Evolutionary conservation across 2,888 invertebrate species (phyloP), one percentile per base, ranked within the genome.

Genomic region (Linhomoeus sp.): DNA sequence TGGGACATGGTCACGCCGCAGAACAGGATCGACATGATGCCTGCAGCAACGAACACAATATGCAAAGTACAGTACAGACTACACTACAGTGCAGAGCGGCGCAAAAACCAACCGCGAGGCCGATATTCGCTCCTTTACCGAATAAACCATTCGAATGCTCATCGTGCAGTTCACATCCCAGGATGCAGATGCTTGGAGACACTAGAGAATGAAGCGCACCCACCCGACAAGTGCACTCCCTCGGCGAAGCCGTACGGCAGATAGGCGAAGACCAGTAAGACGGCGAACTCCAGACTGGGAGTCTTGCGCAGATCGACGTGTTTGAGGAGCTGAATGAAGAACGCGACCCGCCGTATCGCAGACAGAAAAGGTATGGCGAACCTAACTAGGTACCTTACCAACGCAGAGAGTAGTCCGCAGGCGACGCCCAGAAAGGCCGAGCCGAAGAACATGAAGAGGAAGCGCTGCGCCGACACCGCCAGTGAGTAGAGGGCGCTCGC

Each of bases 1-100:
- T 97, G 97, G 0, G 92, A 92, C 97, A 97, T 97, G 1, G 92
- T 90, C 62, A 97, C 87, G 9, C 94, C 97, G 71, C 90, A 90
- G 67, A 94, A 92, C 56, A 97, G 70, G 61, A 97, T 97, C 9
- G 97, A 92, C 94, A 97, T 97, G 50, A 97, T 97, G 51, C 94
- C 86, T 78, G 72, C 1, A 64, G 56, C 23, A 15, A 22, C n/a
- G 23, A 43, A 41, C 5, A 48, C 22, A 50, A n/a, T 41, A n/a
- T n/a, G n/a, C n/a, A n/a, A n/a, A n/a, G n/a, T n/a, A n/a, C n/a
- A n/a, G n/a, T n/a, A n/a, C n/a, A n/a, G n/a, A n/a, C n/a, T n/a
- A n/a, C n/a, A n/a, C n/a, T n/a, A n/a, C n/a, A n/a, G n/a, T n/a
- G n/a, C n/a, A n/a, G n/a, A n/a, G n/a, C n/a, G n/a, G n/a, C n/a